phyloP scores from a whole-genome alignment of 2,888 invertebrate species.

The Leptopilina drosophilae region DNA sequence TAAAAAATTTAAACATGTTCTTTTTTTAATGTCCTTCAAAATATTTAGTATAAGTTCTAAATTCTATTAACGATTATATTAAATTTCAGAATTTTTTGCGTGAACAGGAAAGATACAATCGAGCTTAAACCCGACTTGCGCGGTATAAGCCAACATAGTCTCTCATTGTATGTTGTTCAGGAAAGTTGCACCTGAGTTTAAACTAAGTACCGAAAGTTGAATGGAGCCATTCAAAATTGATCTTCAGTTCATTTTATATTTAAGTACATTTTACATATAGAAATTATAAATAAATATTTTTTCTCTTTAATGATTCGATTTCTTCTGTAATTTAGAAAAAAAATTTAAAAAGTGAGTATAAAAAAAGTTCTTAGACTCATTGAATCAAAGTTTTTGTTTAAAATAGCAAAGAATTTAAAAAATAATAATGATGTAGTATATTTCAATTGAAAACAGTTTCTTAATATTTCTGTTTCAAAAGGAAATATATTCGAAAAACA shows the following conservation, averaged over 20 bases:
- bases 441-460: too few relatives aligned
- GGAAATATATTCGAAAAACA: too few relatives aligned
- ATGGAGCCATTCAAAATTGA: slow-evolving; percentile 1
- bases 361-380: neutral
- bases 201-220: slow-evolving; percentile 6
- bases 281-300: neutral
- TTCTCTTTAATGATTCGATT: neutral
- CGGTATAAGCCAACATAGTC: slow-evolving; percentile 66
- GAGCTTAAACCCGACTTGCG: slow-evolving; percentile 68
- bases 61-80: slow-evolving; percentile 14
- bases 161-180: slow-evolving; percentile 57
- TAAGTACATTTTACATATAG: neutral
- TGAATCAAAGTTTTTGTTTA: neutral
- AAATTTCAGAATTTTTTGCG: slow-evolving; percentile 55
- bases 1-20: too few relatives aligned
- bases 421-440: too few relatives aligned
- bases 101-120: slow-evolving; percentile 59
- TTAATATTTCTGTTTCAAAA: too few relatives aligned
- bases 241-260: slow-evolving; percentile 17
- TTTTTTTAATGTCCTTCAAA: neutral
- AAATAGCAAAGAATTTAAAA: too few relatives aligned
- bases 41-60: neutral
- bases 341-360: slow-evolving; percentile 18
- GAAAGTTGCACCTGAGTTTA: slow-evolving; percentile 51
- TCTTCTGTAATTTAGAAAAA: neutral